These are phyloP conservation scores for Machaerirhynchus nigripectus DNA, from an alignment of 2,113 vertebrate genomes.

Conservation along the genomic window DNA sequence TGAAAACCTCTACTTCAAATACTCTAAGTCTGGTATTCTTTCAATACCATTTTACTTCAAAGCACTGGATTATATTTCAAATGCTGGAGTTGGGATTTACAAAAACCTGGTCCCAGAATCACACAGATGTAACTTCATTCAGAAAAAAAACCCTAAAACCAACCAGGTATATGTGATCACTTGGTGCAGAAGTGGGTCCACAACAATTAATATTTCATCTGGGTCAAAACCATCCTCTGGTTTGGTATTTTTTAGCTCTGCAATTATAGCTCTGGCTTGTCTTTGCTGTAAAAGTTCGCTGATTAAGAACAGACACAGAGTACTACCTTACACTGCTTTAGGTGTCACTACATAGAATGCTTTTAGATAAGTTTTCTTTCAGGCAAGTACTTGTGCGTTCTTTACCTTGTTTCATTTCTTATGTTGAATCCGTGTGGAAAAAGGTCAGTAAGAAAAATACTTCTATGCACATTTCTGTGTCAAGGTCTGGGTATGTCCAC, in stretches of 20 bases:
- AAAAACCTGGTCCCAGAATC: not conserved
- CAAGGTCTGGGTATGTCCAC: not conserved
- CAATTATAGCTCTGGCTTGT: not conserved
- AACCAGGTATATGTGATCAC: not conserved
- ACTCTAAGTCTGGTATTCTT: not conserved
- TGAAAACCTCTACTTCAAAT: not conserved
- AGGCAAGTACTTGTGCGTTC: not conserved
- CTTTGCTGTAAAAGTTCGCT: not conserved
- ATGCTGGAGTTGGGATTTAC: not conserved
- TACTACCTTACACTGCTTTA: not conserved
- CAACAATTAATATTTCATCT: not conserved
- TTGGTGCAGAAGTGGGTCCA: not conserved
- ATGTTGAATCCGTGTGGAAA: not conserved
- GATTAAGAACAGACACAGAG: not conserved
- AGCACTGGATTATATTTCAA: not conserved
- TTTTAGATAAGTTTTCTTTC: not conserved
- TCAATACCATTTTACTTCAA: not conserved
- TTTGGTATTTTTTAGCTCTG: not conserved
- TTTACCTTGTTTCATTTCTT: not conserved
- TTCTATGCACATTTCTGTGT: rapidly evolving
- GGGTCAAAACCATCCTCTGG: not conserved
- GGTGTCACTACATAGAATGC: not conserved
- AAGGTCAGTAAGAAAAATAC: not conserved
- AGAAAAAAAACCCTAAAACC: not conserved
- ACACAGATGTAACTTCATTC: not conserved